Percentiles rank a stretch among this genome's conserved stretches.
Conservation (phyloP, 2,888 invertebrate species). For the Papilio demoleus region DNA sequence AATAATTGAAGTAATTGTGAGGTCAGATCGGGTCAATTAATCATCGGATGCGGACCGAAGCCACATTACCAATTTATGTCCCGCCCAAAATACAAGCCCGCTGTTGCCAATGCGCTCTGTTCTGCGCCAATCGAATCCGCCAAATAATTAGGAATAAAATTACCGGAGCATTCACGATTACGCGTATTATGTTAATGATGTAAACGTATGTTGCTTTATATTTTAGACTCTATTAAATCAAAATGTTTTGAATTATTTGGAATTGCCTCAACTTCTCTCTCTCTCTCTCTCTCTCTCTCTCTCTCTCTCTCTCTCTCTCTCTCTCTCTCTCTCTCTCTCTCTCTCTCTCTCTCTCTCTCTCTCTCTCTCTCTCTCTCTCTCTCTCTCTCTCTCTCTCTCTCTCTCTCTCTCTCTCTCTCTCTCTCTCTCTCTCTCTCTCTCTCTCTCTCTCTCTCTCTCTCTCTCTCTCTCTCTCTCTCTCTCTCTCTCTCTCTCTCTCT, state of each 20-base stretch:
- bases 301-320: no score
- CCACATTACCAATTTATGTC: slow-evolving; percentile 71
- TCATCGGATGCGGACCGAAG: slow-evolving; percentile 70
- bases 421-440: no score
- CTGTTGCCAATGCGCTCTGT: slow-evolving; percentile 47
- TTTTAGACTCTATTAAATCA: background rate
- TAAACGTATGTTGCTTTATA: background rate
- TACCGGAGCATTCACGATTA: slow-evolving; percentile 32
- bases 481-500: no score
- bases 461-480: no score
- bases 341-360: no score
- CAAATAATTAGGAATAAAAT: slow-evolving; percentile 38
- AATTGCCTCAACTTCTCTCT: no score
- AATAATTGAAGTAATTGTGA: slow-evolving; percentile 81
- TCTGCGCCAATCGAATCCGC: slow-evolving; percentile 42
- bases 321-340: no score
- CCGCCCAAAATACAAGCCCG: slow-evolving; percentile 61
- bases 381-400: no score
- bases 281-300: no score
- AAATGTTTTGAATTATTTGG: background rate
- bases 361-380: no score
- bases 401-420: no score
- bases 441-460: no score
- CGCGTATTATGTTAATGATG: background rate
- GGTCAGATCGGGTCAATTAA: slow-evolving; percentile 81